Percentiles rank a stretch among this genome's conserved stretches.
Evolutionary conservation across 2,113 vertebrate genomes (phyloP).

Genomic region (Microcebus ravelobensis): DNA sequence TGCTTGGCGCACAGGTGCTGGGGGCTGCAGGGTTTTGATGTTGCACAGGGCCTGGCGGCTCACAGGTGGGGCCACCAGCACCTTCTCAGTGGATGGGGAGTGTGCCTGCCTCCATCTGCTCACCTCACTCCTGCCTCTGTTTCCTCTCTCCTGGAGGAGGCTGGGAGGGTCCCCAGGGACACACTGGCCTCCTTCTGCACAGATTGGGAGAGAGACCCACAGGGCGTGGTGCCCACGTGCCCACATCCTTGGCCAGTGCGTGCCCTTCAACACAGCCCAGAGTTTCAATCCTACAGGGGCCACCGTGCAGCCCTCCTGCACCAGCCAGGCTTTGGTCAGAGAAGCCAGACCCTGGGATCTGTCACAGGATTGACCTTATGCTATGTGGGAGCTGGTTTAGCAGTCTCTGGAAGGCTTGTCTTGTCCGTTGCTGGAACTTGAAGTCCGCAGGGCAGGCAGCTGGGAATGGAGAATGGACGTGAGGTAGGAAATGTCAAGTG

Average conservation of each 20-base stretch:
- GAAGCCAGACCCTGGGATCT: neutral
- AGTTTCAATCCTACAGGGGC: neutral
- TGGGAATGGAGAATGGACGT: neutral
- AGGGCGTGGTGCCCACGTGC: rapidly evolving
- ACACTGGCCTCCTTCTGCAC: neutral
- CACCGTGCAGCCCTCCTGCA: neutral
- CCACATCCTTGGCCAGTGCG: neutral
- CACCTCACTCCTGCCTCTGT: neutral
- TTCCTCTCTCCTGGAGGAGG: neutral
- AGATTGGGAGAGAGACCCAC: neutral
- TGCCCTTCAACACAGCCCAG: neutral
- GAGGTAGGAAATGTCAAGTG: neutral
- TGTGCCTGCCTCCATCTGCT: neutral
- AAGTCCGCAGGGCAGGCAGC: neutral
- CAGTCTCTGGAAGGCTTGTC: neutral
- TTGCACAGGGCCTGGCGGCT: neutral
- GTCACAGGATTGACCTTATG: neutral
- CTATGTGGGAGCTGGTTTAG: neutral
- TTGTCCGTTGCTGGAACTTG: neutral
- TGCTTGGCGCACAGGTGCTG: neutral
- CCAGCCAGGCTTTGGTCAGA: neutral
- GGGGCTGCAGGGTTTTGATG: constrained; percentile 5
- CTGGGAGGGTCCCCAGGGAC: neutral
- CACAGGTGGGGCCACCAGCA: neutral
- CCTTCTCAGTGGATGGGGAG: neutral